A percentile compares a stretch with the other conserved stretches of the same genome.
Evolutionary conservation across 2,113 vertebrate species (phyloP).

Genomic region (Microtus ochrogaster): DNA sequence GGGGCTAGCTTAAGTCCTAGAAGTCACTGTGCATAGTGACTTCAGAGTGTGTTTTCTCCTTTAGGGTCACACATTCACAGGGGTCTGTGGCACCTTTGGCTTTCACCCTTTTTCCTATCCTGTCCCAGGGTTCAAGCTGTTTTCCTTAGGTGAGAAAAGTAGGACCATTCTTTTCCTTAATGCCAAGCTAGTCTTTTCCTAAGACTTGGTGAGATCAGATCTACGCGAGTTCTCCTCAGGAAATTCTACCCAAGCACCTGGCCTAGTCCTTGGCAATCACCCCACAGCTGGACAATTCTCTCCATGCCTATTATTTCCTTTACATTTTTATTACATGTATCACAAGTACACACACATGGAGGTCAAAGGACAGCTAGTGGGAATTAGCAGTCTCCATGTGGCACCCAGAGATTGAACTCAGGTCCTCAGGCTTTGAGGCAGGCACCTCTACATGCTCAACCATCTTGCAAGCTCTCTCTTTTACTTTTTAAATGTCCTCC

Average conservation of each 20-base stretch:
- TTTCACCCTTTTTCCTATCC: background rate
- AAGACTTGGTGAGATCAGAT: background rate
- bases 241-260: background rate
- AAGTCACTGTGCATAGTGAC: background rate
- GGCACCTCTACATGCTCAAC: background rate
- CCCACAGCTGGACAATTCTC: slow-evolving; percentile 14
- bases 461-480: background rate
- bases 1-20: background rate
- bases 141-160: slow-evolving; percentile 38
- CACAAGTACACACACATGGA: background rate
- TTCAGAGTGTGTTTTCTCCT: background rate
- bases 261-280: background rate
- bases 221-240: background rate
- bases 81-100: background rate
- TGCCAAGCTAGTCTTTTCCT: background rate
- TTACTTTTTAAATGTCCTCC: background rate
- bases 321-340: background rate
- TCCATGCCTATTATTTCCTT: background rate
- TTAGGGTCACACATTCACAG: background rate
- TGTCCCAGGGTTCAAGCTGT: background rate
- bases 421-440: background rate
- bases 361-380: background rate
- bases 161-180: background rate
- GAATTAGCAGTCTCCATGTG: background rate
- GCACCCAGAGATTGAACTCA: background rate